Evolutionary conservation across 2,797 vertebrate species (phyloP), one percentile per base, ranked within the genome.

Genomic region (Cossypha dichroa): DNA sequence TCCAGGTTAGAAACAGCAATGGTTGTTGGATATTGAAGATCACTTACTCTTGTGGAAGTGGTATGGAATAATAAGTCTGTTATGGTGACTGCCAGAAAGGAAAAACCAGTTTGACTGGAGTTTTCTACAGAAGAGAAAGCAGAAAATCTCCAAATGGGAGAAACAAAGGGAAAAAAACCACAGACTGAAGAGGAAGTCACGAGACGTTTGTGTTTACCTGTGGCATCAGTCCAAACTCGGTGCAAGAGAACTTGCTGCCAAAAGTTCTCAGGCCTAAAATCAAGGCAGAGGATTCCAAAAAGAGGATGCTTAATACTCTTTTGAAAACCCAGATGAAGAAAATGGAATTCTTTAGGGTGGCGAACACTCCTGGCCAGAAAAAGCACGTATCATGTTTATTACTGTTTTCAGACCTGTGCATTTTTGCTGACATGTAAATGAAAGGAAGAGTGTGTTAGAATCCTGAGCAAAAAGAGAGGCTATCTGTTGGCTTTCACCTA

Each of bases 81-180:
- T 62, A 51, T 0, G 3, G 62, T 59, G 54, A 75, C 3, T 92
- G 40, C 55, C 90, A 88, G 56, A 92, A 95, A 90, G 40, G 73
- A 79, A 93, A 93, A 96, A 96, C 34, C 88, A 88, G 93, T 96
- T 88, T 94, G 91, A 95, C 85, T 68, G 62, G 82, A 90, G 73
- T 75, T 93, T 91, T 93, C 83, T 79, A 73, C 60, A 73, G 70
- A 92, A 90, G 33, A 69, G 43, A 94, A 91, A 58, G 79, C 60
- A 93, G 85, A 95, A 96, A 94, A 95, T 79, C 55, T 34, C 40
- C 59, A 33, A 72, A 95, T 29, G 77, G 43, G 45, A 91, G 60
- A 93, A 88, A 55, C 45, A 77, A 90, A 96, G 77, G 86, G 80
- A 92, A 88, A 49, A 83, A 91, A 85, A 31, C 31, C 31, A 69